A percentile compares a stretch with the other conserved stretches of the same genome.
phyloP scores from a whole-genome alignment of 2,797 vertebrate species.

The Ambastaia sidthimunki region DNA sequence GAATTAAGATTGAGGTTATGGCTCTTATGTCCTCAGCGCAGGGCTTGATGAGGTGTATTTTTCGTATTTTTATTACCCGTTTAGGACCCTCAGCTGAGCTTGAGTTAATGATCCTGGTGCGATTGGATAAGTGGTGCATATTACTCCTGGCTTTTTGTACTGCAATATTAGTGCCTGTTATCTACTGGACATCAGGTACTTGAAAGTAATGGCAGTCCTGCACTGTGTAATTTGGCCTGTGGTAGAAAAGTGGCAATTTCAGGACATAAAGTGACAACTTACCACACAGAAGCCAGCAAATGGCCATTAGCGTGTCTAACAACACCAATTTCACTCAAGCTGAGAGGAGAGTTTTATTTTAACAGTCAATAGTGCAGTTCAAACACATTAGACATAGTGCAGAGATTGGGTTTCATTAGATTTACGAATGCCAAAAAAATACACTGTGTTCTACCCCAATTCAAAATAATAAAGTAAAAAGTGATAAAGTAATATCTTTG shows the following conservation, averaged over 20 bases:
- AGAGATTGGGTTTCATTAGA: too few species aligned
- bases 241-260: slow-evolving; percentile 59
- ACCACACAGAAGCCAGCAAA: slow-evolving; percentile 21
- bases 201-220: slow-evolving; percentile 61
- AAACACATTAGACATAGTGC: not conserved
- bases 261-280: slow-evolving; percentile 38
- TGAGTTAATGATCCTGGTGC: slow-evolving; percentile 29
- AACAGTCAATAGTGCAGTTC: not conserved
- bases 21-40: slow-evolving; percentile 63
- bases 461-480: too few species aligned
- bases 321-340: not conserved
- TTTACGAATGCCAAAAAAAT: too few species aligned
- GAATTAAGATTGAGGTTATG: slow-evolving; percentile 72
- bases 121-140: slow-evolving; percentile 37
- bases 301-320: slow-evolving; percentile 1
- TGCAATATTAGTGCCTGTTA: slow-evolving; percentile 66
- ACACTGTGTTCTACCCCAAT: too few species aligned
- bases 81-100: slow-evolving; percentile 57
- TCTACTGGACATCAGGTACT: slow-evolving; percentile 65
- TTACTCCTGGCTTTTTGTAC: not conserved
- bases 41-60: slow-evolving; percentile 51
- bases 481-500: too few species aligned
- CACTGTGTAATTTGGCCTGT: slow-evolving; percentile 57
- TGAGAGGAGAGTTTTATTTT: not conserved
- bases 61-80: slow-evolving; percentile 61